These are phyloP conservation scores for Vicugna pacos DNA, from an alignment of 2,113 vertebrate species.

Conservation along the genomic window DNA sequence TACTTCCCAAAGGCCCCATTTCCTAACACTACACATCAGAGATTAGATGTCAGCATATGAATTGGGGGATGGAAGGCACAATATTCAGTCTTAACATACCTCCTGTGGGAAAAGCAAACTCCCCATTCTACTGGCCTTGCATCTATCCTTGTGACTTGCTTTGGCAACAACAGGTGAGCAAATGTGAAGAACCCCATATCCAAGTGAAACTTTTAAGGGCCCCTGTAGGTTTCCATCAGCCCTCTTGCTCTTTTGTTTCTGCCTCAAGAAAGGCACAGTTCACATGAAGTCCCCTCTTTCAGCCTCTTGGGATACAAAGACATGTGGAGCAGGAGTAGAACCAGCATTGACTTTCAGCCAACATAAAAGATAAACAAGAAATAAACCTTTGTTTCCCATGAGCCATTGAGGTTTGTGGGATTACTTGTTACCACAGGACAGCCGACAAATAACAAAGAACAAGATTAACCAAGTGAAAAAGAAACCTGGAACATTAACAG, in stretches of 20 bases:
- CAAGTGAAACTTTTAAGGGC: not conserved
- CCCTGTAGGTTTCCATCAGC: not conserved
- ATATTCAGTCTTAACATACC: not conserved
- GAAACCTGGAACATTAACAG: not conserved
- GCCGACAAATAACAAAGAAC: not conserved
- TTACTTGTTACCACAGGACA: not conserved
- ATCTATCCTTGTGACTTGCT: not conserved
- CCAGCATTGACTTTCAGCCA: not conserved
- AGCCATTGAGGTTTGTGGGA: not conserved
- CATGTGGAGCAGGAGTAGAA: not conserved
- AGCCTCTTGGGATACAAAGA: not conserved
- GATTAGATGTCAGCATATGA: not conserved
- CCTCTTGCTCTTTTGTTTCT: not conserved
- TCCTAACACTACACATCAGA: not conserved
- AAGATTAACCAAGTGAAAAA: not conserved
- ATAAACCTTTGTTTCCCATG: not conserved
- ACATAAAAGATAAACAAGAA: not conserved
- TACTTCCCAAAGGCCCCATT: not conserved
- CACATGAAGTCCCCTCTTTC: not conserved
- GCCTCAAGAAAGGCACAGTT: not conserved
- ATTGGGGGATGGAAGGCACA: not conserved
- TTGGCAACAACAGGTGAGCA: not conserved
- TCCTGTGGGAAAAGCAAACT: not conserved
- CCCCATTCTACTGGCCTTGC: not conserved
- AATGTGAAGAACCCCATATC: not conserved